These are phyloP conservation scores for Theodoxus fluviatilis DNA, from an alignment of 2,888 invertebrate genomes.

Conservation along the genomic window DNA sequence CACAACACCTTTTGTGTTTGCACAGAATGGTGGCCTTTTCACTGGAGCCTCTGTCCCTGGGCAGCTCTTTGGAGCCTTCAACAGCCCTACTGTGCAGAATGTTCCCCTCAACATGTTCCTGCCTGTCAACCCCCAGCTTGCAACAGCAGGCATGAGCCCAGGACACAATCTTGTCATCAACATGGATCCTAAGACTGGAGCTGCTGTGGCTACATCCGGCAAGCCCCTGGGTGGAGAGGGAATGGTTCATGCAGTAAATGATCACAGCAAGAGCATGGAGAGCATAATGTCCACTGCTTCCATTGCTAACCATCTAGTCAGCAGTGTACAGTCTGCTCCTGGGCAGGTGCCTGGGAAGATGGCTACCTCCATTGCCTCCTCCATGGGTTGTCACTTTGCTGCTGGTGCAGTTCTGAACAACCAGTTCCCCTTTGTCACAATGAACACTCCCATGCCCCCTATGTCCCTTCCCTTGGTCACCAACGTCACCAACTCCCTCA, in stretches of 20 bases:
- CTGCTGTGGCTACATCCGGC: conserved; percentile 6
- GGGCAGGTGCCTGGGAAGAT: no score
- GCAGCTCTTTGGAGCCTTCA: neutral
- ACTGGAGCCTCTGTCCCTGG: conserved; percentile 26
- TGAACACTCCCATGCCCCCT: conserved; percentile 56
- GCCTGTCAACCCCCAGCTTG: conserved; percentile 30
- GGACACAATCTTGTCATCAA: conserved; percentile 19
- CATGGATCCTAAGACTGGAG: conserved; percentile 19
- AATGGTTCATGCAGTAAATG: no score
- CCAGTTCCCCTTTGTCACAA: conserved; percentile 38
- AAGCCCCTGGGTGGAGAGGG: conserved; percentile 21
- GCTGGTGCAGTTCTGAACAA: conserved; percentile 42
- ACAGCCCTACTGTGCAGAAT: conserved; percentile 22
- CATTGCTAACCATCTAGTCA: no score
- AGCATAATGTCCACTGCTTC: no score
- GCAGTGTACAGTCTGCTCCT: no score
- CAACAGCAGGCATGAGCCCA: conserved; percentile 18
- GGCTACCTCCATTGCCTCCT: no score
- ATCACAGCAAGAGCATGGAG: no score
- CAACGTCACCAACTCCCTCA: conserved; percentile 55
- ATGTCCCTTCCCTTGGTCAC: conserved; percentile 55
- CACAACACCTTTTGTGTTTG: conserved; percentile 23
- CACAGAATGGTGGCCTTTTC: conserved; percentile 23
- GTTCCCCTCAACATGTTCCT: conserved; percentile 35
- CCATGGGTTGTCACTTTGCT: no score